Percentiles rank a stretch among this genome's conserved stretches.
Evolutionary conservation across 1,140 invertebrate genomes (phyloP).

Genomic region (Ooceraea biroi): DNA sequence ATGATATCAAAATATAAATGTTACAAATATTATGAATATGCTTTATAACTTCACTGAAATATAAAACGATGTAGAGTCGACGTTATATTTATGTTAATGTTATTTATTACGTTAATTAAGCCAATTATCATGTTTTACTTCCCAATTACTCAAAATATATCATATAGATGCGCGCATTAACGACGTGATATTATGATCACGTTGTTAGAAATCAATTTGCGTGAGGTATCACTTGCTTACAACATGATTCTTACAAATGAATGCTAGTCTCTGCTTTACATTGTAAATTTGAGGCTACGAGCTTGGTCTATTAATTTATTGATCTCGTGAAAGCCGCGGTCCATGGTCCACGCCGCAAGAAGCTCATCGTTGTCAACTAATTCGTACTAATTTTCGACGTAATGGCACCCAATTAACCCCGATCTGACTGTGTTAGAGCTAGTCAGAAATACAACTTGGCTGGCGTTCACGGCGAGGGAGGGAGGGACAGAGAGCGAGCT

Average conservation of each 20-base stretch:
- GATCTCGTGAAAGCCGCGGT: conserved; percentile 49
- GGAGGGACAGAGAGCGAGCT: neutral
- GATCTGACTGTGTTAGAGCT: conserved; percentile 64
- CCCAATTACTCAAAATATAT: conserved; percentile 6
- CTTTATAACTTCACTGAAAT: neutral
- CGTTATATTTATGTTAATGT: neutral
- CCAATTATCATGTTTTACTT: conserved; percentile 2
- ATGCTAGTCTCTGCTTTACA: neutral
- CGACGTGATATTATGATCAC: neutral
- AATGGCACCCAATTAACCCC: conserved; percentile 75
- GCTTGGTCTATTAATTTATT: conserved; percentile 62
- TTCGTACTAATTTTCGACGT: conserved; percentile 70
- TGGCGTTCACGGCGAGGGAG: neutral
- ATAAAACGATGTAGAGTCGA: neutral
- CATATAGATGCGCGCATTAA: neutral
- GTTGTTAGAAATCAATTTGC: neutral
- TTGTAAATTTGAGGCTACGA: neutral
- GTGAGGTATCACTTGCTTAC: neutral
- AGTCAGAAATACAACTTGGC: conserved; percentile 74
- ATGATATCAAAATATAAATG: too few relatives aligned
- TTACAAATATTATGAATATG: too few relatives aligned
- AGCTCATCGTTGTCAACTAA: conserved; percentile 59
- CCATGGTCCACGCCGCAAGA: conserved; percentile 11
- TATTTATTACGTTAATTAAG: too few relatives aligned
- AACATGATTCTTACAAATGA: neutral